Evolutionary conservation across 1,140 invertebrate species (phyloP), one percentile per base, ranked within the genome.

Genomic region (Drosophila micromelanica): DNA sequence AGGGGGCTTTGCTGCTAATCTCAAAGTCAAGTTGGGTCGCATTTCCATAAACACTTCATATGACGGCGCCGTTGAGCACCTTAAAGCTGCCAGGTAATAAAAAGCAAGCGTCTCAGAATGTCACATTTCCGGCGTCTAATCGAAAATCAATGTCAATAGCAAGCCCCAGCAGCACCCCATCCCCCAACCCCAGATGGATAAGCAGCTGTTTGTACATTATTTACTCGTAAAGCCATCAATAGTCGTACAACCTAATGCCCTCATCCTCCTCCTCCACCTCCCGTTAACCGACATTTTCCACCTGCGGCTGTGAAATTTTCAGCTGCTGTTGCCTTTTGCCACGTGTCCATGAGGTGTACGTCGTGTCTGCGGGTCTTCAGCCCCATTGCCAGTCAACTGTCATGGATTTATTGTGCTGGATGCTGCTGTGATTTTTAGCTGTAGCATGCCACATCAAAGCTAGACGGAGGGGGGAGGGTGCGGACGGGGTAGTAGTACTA

Each of bases 141-240:
- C 84, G 84, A 89, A 89, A 89, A 80, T 89, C 84, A 89, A 89
- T 89, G 84, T 65, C 84, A 80, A 62, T 74, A 56, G 60, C 57
- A 42, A 56, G 20, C 12, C 51, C 38, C n/a, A n/a, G n/a, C n/a
- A n/a, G n/a, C n/a, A n/a, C n/a, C n/a, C n/a, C n/a, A n/a, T n/a
- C n/a, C n/a, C n/a, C n/a, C n/a, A n/a, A n/a, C n/a, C n/a, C n/a
- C n/a, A n/a, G n/a, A n/a, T n/a, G 84, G 73, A 89, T 84, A 84
- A 89, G 84, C 84, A 89, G 84, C 79, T 89, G 84, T 89, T 89
- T 89, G 85, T 89, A 89, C 85, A 89, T 89, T 89, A 89, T 89
- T 89, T 89, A 89, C 84, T 84, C 79, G 79, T 89, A 89, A 73
- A 89, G 79, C 76, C 85, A 89, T 89, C 84, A 80, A 89, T 89